Evolutionary conservation across 2,113 vertebrate species (phyloP).

Genomic region (Hyperopisus bebe): DNA sequence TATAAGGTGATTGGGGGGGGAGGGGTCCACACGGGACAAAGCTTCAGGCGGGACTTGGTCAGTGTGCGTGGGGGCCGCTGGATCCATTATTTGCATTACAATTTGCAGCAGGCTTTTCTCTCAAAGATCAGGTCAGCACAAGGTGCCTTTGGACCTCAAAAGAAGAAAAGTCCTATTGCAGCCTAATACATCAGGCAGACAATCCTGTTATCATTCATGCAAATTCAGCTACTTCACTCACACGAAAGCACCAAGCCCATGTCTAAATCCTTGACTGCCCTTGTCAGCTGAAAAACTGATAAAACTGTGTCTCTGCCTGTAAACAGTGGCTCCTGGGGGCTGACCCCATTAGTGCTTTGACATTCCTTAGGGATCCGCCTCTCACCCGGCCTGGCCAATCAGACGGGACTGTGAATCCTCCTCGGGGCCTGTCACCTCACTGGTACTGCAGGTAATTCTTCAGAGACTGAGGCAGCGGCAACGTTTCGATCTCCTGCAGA

Average conservation of each 20-base stretch:
- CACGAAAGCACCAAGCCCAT: background rate
- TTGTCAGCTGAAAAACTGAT: slow-evolving; percentile 51
- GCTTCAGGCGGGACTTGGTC: slow-evolving; percentile 34
- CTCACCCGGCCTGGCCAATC: background rate
- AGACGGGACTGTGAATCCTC: background rate
- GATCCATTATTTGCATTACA: background rate
- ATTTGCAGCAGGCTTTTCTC: background rate
- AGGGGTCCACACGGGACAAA: background rate
- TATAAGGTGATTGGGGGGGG: slow-evolving; percentile 45
- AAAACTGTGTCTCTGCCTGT: slow-evolving; percentile 57
- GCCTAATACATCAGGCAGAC: background rate
- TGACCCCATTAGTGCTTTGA: slow-evolving; percentile 32
- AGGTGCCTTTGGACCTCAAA: slow-evolving; percentile 1
- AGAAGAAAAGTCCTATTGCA: background rate
- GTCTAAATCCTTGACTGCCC: background rate
- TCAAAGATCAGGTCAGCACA: background rate
- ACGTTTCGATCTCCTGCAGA: slow-evolving; percentile 79
- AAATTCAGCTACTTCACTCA: background rate
- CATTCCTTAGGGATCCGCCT: slow-evolving; percentile 22
- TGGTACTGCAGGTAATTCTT: slow-evolving; percentile 99
- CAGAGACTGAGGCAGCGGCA: slow-evolving; percentile 92
- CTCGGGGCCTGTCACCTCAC: slow-evolving; percentile 71
- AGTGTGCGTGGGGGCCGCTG: background rate
- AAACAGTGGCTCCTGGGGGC: slow-evolving; percentile 52
- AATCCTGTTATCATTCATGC: background rate